phyloP scores from a whole-genome alignment of 92 coral and sea anemone species.

The Micromussa lordhowensis region DNA sequence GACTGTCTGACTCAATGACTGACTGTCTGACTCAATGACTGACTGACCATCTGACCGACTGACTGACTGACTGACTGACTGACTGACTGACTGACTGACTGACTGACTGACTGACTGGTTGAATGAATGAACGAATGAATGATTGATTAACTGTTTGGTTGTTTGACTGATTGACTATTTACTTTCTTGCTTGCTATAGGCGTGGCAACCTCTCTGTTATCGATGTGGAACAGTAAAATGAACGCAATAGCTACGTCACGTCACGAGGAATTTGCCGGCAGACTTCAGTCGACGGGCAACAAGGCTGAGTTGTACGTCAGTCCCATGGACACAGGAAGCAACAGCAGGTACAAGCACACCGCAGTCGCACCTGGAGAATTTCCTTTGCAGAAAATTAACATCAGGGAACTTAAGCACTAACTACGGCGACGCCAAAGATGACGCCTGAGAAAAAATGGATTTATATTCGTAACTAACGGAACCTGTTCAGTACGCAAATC shows the following conservation, averaged over 20 bases:
- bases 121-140: too few relatives aligned
- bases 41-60: background rate
- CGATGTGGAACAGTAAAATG: slow-evolving; percentile 93
- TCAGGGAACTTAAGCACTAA: too few relatives aligned
- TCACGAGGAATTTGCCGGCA: slow-evolving; percentile 98
- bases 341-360: slow-evolving; percentile 53
- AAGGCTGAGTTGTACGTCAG: slow-evolving; percentile 86
- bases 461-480: too few relatives aligned
- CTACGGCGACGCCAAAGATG: too few relatives aligned
- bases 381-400: background rate
- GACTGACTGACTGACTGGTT: background rate
- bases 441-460: too few relatives aligned
- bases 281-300: slow-evolving; percentile 78
- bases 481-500: too few relatives aligned
- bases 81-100: background rate
- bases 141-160: background rate
- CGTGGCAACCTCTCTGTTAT: slow-evolving; percentile 81
- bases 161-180: background rate
- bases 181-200: background rate
- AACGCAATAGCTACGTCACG: slow-evolving; percentile 92
- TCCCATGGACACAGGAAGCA: slow-evolving; percentile 69
- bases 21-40: background rate
- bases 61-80: background rate
- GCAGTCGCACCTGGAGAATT: background rate
- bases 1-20: too few relatives aligned